A percentile compares a stretch with the other conserved stretches of the same genome.
These are phyloP conservation scores for Paguma larvata DNA, from an alignment of 2,797 vertebrate species.

Conservation along the genomic window DNA sequence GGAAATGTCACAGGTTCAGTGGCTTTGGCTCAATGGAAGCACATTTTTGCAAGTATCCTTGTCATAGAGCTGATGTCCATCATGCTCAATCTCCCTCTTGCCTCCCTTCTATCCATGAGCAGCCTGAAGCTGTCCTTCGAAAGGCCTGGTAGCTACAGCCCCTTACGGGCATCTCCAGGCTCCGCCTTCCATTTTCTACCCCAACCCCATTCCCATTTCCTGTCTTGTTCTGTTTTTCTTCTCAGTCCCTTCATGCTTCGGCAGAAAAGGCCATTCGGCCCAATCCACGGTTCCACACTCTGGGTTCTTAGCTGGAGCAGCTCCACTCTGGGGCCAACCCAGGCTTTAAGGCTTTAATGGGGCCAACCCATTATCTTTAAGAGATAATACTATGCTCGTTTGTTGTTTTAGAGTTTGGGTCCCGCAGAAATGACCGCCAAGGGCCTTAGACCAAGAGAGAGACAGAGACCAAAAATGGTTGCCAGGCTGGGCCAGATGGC, in stretches of 20 bases:
- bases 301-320: neutral
- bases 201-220: neutral
- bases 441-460: neutral
- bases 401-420: neutral
- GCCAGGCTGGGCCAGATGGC: neutral
- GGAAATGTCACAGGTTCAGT: neutral
- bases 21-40: neutral
- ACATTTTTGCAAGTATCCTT: neutral
- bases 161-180: neutral
- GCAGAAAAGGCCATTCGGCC: neutral
- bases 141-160: neutral
- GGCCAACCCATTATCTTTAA: too few relatives aligned
- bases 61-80: neutral
- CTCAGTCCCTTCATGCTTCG: neutral
- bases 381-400: neutral
- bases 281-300: neutral
- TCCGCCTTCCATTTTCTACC: neutral
- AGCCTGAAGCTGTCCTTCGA: neutral
- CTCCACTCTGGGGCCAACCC: neutral
- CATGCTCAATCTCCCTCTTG: too few relatives aligned
- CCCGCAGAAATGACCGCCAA: neutral
- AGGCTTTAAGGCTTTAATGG: neutral
- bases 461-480: neutral
- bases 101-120: neutral
- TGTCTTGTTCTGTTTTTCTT: neutral